phyloP scores from a whole-genome alignment of 2,888 invertebrate species.

The Acleris sparsana region DNA sequence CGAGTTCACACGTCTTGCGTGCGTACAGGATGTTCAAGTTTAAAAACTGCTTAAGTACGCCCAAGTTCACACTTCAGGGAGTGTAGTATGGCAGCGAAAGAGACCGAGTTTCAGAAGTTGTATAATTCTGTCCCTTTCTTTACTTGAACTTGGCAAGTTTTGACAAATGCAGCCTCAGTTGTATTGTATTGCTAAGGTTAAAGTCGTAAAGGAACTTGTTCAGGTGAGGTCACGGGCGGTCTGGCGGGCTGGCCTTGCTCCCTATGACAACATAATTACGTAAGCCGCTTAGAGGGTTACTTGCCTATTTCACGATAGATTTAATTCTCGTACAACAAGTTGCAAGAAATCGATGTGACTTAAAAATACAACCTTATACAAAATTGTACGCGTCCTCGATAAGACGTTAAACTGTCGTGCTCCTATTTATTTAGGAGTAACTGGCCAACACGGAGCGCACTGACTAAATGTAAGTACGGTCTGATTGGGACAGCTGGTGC shows the following conservation, averaged over 20 bases:
- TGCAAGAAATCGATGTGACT: too few species aligned
- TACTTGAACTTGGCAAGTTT: not conserved
- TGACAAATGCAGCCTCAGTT: not conserved
- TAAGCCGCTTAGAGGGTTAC: slow-evolving; percentile 24
- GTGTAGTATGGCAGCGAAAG: too few species aligned
- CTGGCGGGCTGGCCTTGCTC: slow-evolving; percentile 17
- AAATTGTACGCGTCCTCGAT: too few species aligned
- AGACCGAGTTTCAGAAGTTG: too few species aligned
- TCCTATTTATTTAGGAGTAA: too few species aligned
- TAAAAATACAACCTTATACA: too few species aligned
- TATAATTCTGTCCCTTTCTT: too few species aligned
- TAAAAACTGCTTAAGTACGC: slow-evolving; percentile 9
- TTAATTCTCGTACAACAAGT: too few species aligned
- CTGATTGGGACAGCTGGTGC: too few species aligned
- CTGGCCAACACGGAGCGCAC: too few species aligned
- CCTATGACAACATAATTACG: slow-evolving; percentile 28
- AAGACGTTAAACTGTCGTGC: too few species aligned
- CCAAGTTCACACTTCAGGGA: slow-evolving; percentile 2
- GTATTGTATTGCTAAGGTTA: not conserved
- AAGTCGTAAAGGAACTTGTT: slow-evolving; percentile 7
- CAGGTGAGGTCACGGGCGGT: slow-evolving; percentile 16
- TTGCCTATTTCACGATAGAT: slow-evolving; percentile 4
- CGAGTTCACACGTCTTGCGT: not conserved
- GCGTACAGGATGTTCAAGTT: slow-evolving; percentile 9
- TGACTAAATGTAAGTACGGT: too few species aligned